phyloP scores from a whole-genome alignment of 2,888 invertebrate genomes.

The Latrodectus hesperus region DNA sequence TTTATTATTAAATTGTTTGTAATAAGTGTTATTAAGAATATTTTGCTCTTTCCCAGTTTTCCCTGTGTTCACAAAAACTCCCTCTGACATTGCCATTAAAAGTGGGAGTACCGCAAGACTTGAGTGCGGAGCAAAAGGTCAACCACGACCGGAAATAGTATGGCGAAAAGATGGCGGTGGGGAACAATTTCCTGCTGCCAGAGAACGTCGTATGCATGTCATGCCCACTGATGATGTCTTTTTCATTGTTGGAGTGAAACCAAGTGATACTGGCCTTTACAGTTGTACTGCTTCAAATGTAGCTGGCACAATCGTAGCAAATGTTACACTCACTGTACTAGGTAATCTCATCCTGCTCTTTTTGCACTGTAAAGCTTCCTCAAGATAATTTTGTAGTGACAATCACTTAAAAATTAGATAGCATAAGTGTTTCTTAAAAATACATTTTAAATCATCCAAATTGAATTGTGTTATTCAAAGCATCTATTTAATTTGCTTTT shows the following conservation, averaged over 20 bases:
- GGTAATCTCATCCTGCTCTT: constrained; percentile 72
- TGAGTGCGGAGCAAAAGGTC: constrained; percentile 92
- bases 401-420: too few relatives aligned
- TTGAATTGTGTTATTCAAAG: too few relatives aligned
- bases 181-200: constrained; percentile 93
- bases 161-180: constrained; percentile 92
- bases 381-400: too few relatives aligned
- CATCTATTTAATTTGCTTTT: too few relatives aligned
- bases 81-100: constrained; percentile 87
- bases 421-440: too few relatives aligned
- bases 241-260: constrained; percentile 92
- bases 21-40: not conserved
- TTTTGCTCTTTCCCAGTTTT: constrained; percentile 79
- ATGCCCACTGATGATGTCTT: constrained; percentile 93
- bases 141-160: constrained; percentile 90
- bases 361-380: too few relatives aligned
- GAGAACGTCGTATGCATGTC: constrained; percentile 93
- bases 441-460: too few relatives aligned
- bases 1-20: too few relatives aligned
- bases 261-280: constrained; percentile 91
- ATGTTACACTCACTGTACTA: constrained; percentile 88
- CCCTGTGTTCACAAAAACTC: constrained; percentile 89
- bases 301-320: constrained; percentile 89
- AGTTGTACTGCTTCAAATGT: constrained; percentile 93
- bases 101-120: constrained; percentile 90